Evolutionary conservation across 23 tunicate species (phyloP).

Genomic region (Trididemnum clinides): DNA sequence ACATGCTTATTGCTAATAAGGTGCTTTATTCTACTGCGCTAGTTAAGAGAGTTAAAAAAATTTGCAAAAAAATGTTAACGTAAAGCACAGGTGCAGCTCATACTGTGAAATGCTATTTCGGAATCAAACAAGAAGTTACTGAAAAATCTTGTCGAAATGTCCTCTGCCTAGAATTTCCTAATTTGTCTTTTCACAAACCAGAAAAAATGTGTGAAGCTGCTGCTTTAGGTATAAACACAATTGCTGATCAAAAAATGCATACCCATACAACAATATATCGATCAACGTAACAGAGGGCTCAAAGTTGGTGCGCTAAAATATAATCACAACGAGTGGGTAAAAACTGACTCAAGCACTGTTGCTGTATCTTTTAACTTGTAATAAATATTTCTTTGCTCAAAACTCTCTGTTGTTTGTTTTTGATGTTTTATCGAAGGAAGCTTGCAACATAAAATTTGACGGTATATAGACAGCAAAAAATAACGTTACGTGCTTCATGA

Average conservation of each 20-base stretch:
- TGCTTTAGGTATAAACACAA: background rate
- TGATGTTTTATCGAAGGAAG: background rate
- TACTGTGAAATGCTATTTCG: too few species aligned
- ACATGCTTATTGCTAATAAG: background rate
- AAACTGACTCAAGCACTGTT: background rate
- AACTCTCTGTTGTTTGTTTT: background rate
- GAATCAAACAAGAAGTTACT: too few species aligned
- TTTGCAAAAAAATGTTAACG: background rate
- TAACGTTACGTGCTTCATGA: background rate
- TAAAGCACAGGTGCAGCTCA: too few species aligned
- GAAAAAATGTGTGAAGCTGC: background rate
- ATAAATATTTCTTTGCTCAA: background rate
- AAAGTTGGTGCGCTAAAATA: background rate
- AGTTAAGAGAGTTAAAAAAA: background rate
- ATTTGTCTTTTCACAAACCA: conserved; percentile 5
- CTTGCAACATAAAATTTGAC: background rate
- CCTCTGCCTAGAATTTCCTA: background rate
- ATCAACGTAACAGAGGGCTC: background rate
- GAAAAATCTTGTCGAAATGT: background rate
- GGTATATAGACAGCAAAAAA: background rate
- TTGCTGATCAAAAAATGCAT: background rate
- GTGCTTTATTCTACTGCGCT: background rate
- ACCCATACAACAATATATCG: background rate
- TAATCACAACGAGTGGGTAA: background rate
- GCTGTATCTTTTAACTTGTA: background rate